These are phyloP conservation scores for Nibea coibor DNA, from an alignment of 2,113 vertebrate species.

Conservation along the genomic window DNA sequence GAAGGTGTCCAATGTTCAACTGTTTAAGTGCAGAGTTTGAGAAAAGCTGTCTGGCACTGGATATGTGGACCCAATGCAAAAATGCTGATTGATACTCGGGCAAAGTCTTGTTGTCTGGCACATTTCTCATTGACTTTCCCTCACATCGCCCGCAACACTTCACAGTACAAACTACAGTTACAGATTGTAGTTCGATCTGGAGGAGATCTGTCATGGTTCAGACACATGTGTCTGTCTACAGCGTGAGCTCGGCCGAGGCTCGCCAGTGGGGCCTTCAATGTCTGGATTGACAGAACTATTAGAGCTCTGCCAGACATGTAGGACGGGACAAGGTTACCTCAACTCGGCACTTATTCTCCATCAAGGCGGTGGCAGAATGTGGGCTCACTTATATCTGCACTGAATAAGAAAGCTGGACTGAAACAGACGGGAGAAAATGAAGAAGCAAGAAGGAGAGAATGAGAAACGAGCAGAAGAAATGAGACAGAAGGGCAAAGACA, in stretches of 20 bases:
- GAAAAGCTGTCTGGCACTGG: slow-evolving; percentile 9
- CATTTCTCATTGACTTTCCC: slow-evolving; percentile 15
- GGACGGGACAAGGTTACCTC: slow-evolving; percentile 63
- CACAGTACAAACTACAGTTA: slow-evolving; percentile 15
- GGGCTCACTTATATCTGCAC: slow-evolving; percentile 41
- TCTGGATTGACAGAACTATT: slow-evolving; percentile 66
- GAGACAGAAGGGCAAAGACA: slow-evolving; percentile 26
- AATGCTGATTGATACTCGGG: slow-evolving; percentile 10
- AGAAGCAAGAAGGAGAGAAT: slow-evolving; percentile 3
- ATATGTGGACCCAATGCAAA: slow-evolving; percentile 2
- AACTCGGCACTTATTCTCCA: slow-evolving; percentile 45
- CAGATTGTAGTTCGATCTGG: slow-evolving; percentile 38
- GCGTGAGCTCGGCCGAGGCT: neutral
- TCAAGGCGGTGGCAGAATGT: slow-evolving; percentile 30
- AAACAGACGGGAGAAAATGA: slow-evolving; percentile 30
- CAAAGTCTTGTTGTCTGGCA: slow-evolving; percentile 13
- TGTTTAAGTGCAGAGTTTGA: slow-evolving; percentile 15
- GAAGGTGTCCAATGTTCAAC: slow-evolving; percentile 3
- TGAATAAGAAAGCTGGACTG: slow-evolving; percentile 33
- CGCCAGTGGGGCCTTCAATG: slow-evolving; percentile 20
- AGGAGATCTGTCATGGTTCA: slow-evolving; percentile 55
- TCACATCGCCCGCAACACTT: slow-evolving; percentile 13
- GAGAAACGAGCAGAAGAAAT: slow-evolving; percentile 18
- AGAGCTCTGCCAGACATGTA: slow-evolving; percentile 58
- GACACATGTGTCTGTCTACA: slow-evolving; percentile 37